These are phyloP conservation scores for Oscheius sp. DNA, from an alignment of 1,140 invertebrate genomes.

Conservation along the genomic window DNA sequence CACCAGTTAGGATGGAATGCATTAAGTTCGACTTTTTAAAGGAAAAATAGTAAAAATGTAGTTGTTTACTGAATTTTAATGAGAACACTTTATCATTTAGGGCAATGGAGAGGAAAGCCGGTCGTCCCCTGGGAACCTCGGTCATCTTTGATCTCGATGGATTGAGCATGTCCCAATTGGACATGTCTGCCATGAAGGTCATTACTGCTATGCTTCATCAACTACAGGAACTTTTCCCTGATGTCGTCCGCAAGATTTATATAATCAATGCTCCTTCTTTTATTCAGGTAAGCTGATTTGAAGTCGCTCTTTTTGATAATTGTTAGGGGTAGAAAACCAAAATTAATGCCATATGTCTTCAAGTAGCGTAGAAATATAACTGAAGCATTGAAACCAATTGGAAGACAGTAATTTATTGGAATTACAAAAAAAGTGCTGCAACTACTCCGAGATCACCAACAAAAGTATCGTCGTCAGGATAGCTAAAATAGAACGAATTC, in stretches of 20 bases:
- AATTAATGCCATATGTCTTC: no score
- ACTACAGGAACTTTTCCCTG: slow-evolving; percentile 51
- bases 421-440: no score
- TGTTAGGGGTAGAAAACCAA: no score
- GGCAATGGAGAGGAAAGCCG: slow-evolving; percentile 31
- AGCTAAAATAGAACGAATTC: no score
- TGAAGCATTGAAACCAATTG: no score
- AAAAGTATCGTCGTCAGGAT: no score
- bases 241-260: slow-evolving; percentile 49
- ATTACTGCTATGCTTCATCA: slow-evolving; percentile 45
- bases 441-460: no score
- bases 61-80: no score
- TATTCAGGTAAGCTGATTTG: slow-evolving; percentile 12
- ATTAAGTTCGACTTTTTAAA: not conserved
- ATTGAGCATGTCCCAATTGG: slow-evolving; percentile 40
- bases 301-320: not conserved
- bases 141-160: slow-evolving; percentile 54
- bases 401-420: no score
- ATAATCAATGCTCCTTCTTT: slow-evolving; percentile 44
- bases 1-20: not conserved
- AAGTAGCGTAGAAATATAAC: no score
- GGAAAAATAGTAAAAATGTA: no score
- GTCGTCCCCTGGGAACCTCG: slow-evolving; percentile 40
- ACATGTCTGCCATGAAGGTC: slow-evolving; percentile 43
- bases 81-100: slow-evolving; percentile 25